phyloP scores from a whole-genome alignment of 2,797 vertebrate genomes.

The Ateles fusciceps region DNA sequence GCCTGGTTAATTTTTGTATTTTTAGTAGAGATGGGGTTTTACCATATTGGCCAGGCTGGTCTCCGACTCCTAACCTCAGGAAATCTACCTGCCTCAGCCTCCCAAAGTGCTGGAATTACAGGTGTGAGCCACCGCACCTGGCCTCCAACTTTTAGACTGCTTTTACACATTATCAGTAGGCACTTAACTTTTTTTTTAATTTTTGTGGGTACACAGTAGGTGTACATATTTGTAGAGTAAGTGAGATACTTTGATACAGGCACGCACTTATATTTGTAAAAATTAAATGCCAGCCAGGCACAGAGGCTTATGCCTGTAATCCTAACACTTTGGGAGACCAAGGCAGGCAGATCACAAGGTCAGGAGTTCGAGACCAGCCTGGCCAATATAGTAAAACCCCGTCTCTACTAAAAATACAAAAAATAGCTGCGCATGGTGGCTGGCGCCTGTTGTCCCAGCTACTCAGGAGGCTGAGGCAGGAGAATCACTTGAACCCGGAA shows the following conservation, averaged over 20 bases:
- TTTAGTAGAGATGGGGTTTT: neutral
- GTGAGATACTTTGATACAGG: neutral
- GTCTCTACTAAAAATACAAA: too few species aligned
- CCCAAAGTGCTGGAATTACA: neutral
- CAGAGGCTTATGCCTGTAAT: too few species aligned
- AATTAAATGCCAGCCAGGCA: neutral
- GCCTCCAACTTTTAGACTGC: neutral
- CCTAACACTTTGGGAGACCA: too few species aligned
- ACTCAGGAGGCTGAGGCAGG: too few species aligned
- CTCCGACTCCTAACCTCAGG: neutral
- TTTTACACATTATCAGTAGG: neutral
- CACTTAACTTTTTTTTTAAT: neutral
- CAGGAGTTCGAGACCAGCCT: too few species aligned
- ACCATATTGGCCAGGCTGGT: neutral
- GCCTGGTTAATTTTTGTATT: neutral
- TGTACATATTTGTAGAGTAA: neutral
- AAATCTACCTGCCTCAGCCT: neutral
- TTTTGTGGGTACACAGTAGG: neutral
- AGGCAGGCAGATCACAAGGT: too few species aligned
- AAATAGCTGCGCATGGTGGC: too few species aligned
- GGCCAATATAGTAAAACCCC: too few species aligned
- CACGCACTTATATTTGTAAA: neutral
- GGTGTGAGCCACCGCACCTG: neutral
- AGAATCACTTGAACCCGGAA: too few species aligned
- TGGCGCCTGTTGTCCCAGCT: too few species aligned